A percentile compares a stretch with the other conserved stretches of the same genome.
These are phyloP conservation scores for Drosophila lutescens DNA, from an alignment of 2,888 invertebrate genomes.

Conservation along the genomic window DNA sequence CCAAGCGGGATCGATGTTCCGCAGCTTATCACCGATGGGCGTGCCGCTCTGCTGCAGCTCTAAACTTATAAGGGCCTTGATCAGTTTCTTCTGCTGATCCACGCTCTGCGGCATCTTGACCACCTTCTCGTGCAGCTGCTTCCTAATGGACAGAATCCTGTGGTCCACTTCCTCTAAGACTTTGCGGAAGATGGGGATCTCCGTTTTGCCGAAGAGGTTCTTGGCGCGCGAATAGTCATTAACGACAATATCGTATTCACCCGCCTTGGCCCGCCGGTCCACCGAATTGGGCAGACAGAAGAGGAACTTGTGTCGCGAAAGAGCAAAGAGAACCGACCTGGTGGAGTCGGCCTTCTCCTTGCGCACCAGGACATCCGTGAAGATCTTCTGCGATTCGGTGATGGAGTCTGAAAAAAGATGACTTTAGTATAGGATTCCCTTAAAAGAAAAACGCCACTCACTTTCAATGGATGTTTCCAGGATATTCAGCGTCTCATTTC, in stretches of 20 bases:
- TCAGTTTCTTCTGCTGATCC: conserved; percentile 97
- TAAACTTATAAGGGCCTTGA: conserved; percentile 90
- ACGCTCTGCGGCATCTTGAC: conserved; percentile 95
- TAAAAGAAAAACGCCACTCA: conserved; percentile 71
- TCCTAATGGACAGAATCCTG: conserved; percentile 92
- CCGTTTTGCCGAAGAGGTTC: conserved; percentile 96
- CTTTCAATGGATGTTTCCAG: conserved; percentile 92
- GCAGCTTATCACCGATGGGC: conserved; percentile 80
- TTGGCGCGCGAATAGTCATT: conserved; percentile 98
- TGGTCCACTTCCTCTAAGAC: conserved; percentile 96
- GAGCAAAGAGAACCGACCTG: conserved; percentile 95
- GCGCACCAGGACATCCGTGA: conserved; percentile 95
- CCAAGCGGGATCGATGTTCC: conserved; percentile 96
- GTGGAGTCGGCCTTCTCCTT: conserved; percentile 98
- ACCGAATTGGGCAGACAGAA: conserved; percentile 98
- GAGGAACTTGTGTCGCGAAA: conserved; percentile 95
- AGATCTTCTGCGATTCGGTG: conserved; percentile 94
- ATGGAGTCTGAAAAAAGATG: conserved; percentile 89
- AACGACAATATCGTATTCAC: conserved; percentile 98
- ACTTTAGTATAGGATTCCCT: accelerated
- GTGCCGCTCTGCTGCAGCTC: conserved; percentile 86
- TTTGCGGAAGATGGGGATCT: conserved; percentile 93
- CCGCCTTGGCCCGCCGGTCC: conserved; percentile 95
- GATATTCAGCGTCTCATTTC: conserved; percentile 90
- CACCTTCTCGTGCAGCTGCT: conserved; percentile 92